Conservation (phyloP, 2,888 invertebrate species). For the Yponomeuta sedellus region DNA sequence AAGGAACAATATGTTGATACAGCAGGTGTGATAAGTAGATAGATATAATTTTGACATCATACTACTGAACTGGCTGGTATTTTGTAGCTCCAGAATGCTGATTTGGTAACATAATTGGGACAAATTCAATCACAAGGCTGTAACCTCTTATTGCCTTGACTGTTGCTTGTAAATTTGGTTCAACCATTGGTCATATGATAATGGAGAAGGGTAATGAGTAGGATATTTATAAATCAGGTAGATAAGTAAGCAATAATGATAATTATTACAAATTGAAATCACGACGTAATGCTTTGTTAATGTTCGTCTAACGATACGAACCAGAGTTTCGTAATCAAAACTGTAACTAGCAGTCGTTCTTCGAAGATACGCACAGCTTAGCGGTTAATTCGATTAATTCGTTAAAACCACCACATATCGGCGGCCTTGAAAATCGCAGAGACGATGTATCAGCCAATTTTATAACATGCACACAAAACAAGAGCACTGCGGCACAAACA, state of each 20-base stretch:
- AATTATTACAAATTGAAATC: background rate
- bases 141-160: too few species aligned
- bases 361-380: background rate
- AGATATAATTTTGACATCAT: too few species aligned
- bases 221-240: background rate
- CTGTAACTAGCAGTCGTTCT: background rate
- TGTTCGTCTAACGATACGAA: background rate
- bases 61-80: too few species aligned
- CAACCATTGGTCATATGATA: background rate
- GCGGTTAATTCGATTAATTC: constrained; percentile 33
- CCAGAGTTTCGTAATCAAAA: background rate
- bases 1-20: too few species aligned
- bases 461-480: constrained; percentile 32
- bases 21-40: too few species aligned
- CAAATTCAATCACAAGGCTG: too few species aligned
- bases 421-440: constrained; percentile 47
- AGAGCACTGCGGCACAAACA: constrained; percentile 14
- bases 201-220: background rate
- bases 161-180: too few species aligned
- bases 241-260: background rate
- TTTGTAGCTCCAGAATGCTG: too few species aligned
- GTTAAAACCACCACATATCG: constrained; percentile 26
- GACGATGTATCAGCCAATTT: constrained; percentile 37
- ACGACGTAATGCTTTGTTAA: background rate
- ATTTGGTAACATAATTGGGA: too few species aligned